These are phyloP conservation scores for Maconellicoccus hirsutus DNA, from an alignment of 1,140 invertebrate genomes.

Conservation along the genomic window DNA sequence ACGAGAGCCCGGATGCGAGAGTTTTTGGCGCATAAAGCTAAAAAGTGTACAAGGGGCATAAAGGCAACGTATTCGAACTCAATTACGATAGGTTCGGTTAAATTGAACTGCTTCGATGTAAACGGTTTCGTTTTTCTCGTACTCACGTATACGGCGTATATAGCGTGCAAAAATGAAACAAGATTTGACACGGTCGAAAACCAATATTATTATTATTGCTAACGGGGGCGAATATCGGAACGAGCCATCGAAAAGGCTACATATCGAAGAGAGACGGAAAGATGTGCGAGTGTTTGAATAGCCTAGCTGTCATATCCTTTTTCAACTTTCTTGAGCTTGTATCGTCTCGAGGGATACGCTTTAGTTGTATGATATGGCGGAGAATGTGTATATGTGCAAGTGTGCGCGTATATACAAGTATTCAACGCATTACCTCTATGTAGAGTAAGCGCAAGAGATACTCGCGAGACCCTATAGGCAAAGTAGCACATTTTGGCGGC, in stretches of 20 bases:
- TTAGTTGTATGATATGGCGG: no score
- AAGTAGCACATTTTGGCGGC: neutral
- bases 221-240: neutral
- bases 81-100: slow-evolving; percentile 18
- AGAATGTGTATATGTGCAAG: no score
- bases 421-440: no score
- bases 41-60: no score
- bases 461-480: neutral
- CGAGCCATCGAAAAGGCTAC: no score
- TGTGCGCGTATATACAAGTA: no score
- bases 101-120: slow-evolving; percentile 20
- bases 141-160: neutral
- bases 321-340: neutral
- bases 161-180: slow-evolving; percentile 12
- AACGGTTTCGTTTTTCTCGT: neutral
- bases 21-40: no score
- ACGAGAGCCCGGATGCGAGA: no score
- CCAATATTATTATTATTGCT: slow-evolving; percentile 20
- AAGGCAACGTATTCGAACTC: slow-evolving; percentile 12
- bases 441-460: no score
- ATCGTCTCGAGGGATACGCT: slow-evolving; percentile 6
- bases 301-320: slow-evolving; percentile 20
- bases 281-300: neutral
- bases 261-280: neutral
- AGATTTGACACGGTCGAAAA: slow-evolving; percentile 19